Conservation (phyloP, 92 coral and sea anemone species). For the Epizoanthus illoricatus region DNA sequence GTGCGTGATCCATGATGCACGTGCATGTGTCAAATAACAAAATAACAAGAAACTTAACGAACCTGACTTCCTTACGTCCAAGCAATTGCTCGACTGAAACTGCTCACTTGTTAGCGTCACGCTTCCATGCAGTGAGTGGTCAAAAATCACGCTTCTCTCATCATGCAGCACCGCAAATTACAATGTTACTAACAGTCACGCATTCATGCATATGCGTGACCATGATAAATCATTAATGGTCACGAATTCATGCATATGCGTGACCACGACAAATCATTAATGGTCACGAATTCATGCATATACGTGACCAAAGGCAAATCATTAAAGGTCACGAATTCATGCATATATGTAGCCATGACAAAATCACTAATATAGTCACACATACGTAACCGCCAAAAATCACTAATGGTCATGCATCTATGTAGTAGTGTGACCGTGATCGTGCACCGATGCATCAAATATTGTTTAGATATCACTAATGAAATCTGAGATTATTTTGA, state of each 20-base stretch:
- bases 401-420: too few relatives aligned
- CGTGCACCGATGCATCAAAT: too few relatives aligned
- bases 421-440: too few relatives aligned
- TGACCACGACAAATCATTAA: too few relatives aligned
- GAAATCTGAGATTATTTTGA: too few relatives aligned
- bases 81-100: constrained; percentile 13
- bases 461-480: too few relatives aligned
- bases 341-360: neutral
- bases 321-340: constrained; percentile 11
- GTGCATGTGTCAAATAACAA: constrained; percentile 13
- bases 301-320: too few relatives aligned
- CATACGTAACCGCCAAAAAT: too few relatives aligned
- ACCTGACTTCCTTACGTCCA: constrained; percentile 26
- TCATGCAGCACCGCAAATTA: constrained; percentile 40
- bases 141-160: neutral
- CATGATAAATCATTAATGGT: too few relatives aligned
- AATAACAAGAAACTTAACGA: constrained; percentile 20
- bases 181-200: neutral
- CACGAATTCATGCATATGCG: constrained; percentile 29
- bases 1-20: neutral
- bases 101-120: constrained; percentile 32
- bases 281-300: too few relatives aligned
- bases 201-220: too few relatives aligned
- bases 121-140: constrained; percentile 26
- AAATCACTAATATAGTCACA: too few relatives aligned